phyloP scores from a whole-genome alignment of 2,888 invertebrate genomes.

The Mellilla xanthometata region DNA sequence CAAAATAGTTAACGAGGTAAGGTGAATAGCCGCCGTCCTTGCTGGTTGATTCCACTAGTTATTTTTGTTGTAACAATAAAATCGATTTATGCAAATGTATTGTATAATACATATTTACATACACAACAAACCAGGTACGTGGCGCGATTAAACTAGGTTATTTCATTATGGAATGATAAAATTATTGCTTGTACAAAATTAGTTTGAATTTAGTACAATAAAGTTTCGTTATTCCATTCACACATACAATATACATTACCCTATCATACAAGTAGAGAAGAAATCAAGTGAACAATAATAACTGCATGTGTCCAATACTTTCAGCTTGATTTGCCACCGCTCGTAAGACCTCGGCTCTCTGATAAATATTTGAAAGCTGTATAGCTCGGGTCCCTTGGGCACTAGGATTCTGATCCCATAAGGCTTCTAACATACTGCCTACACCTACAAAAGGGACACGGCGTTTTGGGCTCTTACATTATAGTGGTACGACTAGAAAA shows the following conservation, averaged over 20 bases:
- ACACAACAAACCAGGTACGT: conserved; percentile 16
- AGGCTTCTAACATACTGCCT: conserved; percentile 20
- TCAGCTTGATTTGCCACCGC: conserved; percentile 19
- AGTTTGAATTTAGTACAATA: no score
- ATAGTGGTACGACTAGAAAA: background rate
- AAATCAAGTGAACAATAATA: background rate
- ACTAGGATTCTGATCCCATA: conserved; percentile 13
- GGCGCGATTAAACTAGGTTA: conserved; percentile 6
- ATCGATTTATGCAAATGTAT: conserved; percentile 17
- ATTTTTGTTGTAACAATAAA: conserved; percentile 17
- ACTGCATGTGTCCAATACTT: conserved; percentile 14
- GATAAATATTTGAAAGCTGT: conserved; percentile 22
- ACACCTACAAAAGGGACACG: conserved; percentile 1
- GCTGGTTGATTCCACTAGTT: conserved; percentile 33
- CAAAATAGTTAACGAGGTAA: no score
- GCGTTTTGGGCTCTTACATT: conserved; percentile 10
- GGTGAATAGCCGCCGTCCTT: no score
- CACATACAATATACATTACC: no score
- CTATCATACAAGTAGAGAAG: background rate
- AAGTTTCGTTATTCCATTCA: no score
- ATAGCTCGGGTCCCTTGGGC: conserved; percentile 10
- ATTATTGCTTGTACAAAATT: no score
- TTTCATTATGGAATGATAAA: no score
- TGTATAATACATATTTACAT: no score
- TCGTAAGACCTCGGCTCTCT: conserved; percentile 9